Evolutionary conservation across 2,888 invertebrate species (phyloP).

Genomic region (Melangyna quadrimaculata): DNA sequence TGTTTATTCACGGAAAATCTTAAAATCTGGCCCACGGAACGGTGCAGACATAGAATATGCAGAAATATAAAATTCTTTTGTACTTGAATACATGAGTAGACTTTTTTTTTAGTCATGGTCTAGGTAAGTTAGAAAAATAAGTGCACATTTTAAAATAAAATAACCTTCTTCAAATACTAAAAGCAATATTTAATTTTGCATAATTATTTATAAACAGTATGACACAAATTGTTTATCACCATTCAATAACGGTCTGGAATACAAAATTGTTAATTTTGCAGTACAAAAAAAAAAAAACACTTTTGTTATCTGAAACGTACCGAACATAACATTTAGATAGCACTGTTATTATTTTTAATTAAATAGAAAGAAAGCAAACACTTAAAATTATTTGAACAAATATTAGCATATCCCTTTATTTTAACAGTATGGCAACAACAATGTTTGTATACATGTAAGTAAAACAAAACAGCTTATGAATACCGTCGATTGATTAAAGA

Average conservation of each 20-base stretch:
- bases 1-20: too few relatives aligned
- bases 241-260: neutral
- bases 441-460: neutral
- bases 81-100: too few relatives aligned
- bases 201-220: slow-evolving; percentile 8
- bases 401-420: neutral
- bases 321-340: neutral
- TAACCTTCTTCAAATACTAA: neutral
- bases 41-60: too few relatives aligned
- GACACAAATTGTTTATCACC: neutral
- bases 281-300: neutral
- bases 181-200: neutral
- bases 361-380: neutral
- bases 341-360: neutral
- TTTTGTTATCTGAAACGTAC: neutral
- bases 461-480: neutral
- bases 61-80: too few relatives aligned
- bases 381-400: neutral
- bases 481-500: neutral
- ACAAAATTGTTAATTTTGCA: neutral
- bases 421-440: neutral
- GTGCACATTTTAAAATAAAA: neutral
- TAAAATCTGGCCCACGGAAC: too few relatives aligned
- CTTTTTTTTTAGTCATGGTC: too few relatives aligned
- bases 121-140: too few relatives aligned